Conservation (phyloP, 1,140 invertebrate genomes). For the Megathymus violae region DNA sequence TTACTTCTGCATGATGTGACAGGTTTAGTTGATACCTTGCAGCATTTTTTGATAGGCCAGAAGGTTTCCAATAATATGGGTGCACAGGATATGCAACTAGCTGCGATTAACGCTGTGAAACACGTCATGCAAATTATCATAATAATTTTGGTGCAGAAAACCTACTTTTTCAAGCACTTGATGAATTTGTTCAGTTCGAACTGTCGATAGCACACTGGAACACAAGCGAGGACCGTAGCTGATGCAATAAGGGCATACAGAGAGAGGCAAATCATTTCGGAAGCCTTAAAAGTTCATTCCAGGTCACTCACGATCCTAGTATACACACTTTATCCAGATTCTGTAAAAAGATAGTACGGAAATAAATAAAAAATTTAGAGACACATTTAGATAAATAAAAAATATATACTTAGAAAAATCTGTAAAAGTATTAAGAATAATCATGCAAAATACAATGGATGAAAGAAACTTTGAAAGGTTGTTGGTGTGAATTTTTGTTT, state of each 20-base stretch:
- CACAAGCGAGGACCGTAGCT: conserved; percentile 67
- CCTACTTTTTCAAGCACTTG: conserved; percentile 65
- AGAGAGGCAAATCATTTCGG: conserved; percentile 76
- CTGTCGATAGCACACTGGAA: conserved; percentile 67
- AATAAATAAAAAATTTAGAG: too few species aligned
- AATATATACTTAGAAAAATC: too few species aligned
- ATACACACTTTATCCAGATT: neutral
- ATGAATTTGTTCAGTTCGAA: conserved; percentile 65
- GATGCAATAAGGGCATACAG: conserved; percentile 70
- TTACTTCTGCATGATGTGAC: conserved; percentile 49
- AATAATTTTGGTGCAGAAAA: conserved; percentile 8
- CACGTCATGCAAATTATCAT: conserved; percentile 65
- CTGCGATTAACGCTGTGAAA: conserved; percentile 54
- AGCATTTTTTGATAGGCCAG: conserved; percentile 40
- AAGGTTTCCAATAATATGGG: conserved; percentile 51
- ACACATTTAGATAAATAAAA: too few species aligned
- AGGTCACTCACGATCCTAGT: neutral
- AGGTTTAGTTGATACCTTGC: conserved; percentile 20
- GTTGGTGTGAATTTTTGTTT: too few species aligned
- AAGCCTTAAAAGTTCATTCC: conserved; percentile 15
- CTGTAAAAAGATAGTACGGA: neutral
- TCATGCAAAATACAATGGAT: too few species aligned
- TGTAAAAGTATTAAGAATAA: too few species aligned
- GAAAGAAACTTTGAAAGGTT: too few species aligned
- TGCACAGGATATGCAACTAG: conserved; percentile 56